Base-by-base conservation (phyloP, 2,797 vertebrate species). In the Clarias laeviceps region DNA sequence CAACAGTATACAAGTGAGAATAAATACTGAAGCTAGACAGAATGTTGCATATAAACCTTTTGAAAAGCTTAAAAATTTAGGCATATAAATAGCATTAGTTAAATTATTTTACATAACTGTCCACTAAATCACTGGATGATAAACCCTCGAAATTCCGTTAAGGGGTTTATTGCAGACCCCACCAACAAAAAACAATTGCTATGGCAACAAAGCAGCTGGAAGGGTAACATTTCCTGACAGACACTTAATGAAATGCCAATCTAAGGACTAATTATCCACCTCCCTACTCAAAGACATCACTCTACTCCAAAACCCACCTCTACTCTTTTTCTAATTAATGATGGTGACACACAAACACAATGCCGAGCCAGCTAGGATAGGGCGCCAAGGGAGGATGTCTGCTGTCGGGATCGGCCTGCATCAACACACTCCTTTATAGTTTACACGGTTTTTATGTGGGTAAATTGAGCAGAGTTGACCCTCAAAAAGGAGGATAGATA, bases 221-320 rank as follows among this genome's bases (percentile, higher is more conserved):
- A 61, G 40, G 70, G 88, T 86, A 85, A 77, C 85, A 74, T 50
- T 20, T 89, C 85, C 83, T 32, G 85, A 87, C 85, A 87, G 73
- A 77, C 90, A 92, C 88, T 90, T 95, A 94, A 94, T 95, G 91
- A 95, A 94, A 93, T 91, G 90, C 88, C 89, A 89, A 93, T 87
- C 88, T 86, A 88, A 91, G 91, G 92, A 92, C 89, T 94, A 85
- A 92, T 94, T 94, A 93, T 84, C 91, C 89, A 82, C 92, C 92
- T 92, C 92, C 93, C 90, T 90, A 80, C 65, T 37, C 57, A 69
- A 81, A 87, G 80, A 87, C 68, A 82, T 56, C 59, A 83, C 45
- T 56, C 40, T 18, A 74, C 56, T n/a, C 62, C 54, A 73, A 85
- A 77, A 80, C 62, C 89, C 88, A 89, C 91, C 91, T 92, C 90